phyloP scores from a whole-genome alignment of 2,888 invertebrate genomes.

The Thalpophila matura region DNA sequence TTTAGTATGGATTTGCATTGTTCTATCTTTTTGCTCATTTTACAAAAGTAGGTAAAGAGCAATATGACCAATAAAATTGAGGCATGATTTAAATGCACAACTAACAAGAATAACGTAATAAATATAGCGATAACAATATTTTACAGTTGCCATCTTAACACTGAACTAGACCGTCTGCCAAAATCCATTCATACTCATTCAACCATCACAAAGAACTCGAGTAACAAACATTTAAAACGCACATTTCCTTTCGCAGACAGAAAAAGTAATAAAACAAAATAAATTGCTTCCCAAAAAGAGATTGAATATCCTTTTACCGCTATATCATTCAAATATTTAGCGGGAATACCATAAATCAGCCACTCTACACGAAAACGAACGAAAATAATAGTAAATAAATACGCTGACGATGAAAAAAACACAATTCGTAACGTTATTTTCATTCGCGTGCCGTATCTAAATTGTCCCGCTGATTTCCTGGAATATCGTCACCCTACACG shows the following conservation, averaged over 20 bases:
- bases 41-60: no score
- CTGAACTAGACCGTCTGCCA: conserved; percentile 27
- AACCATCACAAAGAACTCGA: conserved; percentile 14
- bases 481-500: conserved; percentile 67
- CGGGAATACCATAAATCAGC: conserved; percentile 40
- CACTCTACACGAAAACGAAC: conserved; percentile 36
- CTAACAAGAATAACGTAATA: conserved; percentile 25
- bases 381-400: conserved; percentile 49
- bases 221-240: conserved; percentile 35
- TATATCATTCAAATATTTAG: conserved; percentile 39
- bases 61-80: background rate
- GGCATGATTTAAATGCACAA: no score
- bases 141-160: conserved; percentile 24
- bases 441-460: conserved; percentile 58
- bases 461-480: conserved; percentile 57
- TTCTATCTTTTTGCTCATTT: no score
- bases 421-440: conserved; percentile 39
- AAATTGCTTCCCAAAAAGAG: conserved; percentile 50
- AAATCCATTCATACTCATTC: conserved; percentile 35
- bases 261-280: conserved; percentile 40
- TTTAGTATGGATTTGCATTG: no score
- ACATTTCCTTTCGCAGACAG: conserved; percentile 36
- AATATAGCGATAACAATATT: conserved; percentile 21
- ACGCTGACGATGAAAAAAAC: conserved; percentile 39
- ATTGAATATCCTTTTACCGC: conserved; percentile 44